Base-by-base conservation (phyloP, 1,140 invertebrate genomes). In the Lepidurus arcticus region DNA sequence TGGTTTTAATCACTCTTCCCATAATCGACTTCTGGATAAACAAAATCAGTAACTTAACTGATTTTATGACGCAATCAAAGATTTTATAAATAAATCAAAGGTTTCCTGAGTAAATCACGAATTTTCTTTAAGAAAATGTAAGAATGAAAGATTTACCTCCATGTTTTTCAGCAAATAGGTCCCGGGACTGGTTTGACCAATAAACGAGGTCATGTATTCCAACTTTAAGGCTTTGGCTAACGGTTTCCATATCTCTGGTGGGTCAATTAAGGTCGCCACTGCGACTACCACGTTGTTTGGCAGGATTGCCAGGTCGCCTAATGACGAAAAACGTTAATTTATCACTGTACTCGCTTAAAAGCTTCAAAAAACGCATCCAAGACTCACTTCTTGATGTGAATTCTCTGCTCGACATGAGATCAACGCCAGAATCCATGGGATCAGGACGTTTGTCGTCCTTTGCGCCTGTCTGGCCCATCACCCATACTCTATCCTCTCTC, bases 361-460 rank as follows among this genome's bases (percentile, higher is more conserved):
- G 34, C 44, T 26, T 10, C 26, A 75, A 24, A n/a, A n/a, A 42
- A 42, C 13, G 16, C 44, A 44, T 75, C 2, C 9, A 42, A 43
- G 1, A 3, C 43, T 76, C 42, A 45, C 76, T 44, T 75, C 44
- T 44, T 73, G 78, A 65, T 13, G 53, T 65, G 73, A 78, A 45
- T 21, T 78, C 78, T 78, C 47, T 74, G 44, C 78, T 78, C 24
- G 74, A 43, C 78, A 78, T 78, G n/a, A 78, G 45, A 26, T 78
- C 78, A 11, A 78, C 45, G 0, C 78, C 78, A 13, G 78, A 78
- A 45, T 78, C 78, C 78, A 76, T 13, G 9, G 65, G n/a, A 16
- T 76, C 44, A 11, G 44, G 44, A 8, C 11, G 43, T 16, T 26
- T 47, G 45, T 76, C 24, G n/a, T 44, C 75, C 34, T 5, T 24